phyloP scores from a whole-genome alignment of 2,888 invertebrate genomes.

The Pantelozetes paolii region DNA sequence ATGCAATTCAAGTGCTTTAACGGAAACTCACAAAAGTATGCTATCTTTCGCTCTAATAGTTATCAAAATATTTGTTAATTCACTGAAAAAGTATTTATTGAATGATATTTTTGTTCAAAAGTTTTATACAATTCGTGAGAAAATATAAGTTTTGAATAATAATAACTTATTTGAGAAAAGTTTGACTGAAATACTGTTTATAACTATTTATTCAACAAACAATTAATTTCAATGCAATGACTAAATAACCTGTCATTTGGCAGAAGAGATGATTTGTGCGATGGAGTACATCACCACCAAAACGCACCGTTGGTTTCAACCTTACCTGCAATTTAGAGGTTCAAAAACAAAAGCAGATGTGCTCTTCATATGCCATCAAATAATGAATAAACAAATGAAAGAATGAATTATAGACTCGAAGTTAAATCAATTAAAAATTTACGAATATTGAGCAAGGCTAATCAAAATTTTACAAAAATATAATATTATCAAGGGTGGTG shows the following conservation, averaged over 20 bases:
- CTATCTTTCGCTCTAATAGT: neutral
- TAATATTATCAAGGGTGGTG: no score
- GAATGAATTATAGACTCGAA: no score
- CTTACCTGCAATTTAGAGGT: neutral
- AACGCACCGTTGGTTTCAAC: neutral
- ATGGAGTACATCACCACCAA: neutral
- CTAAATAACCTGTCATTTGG: neutral
- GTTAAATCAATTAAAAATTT: no score
- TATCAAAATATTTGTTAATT: neutral
- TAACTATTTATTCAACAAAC: neutral
- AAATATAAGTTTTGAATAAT: neutral
- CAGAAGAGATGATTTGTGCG: neutral
- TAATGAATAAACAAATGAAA: no score
- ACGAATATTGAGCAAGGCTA: no score
- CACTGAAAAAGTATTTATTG: neutral
- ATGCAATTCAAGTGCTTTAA: slow-evolving; percentile 2
- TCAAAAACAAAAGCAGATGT: slow-evolving; percentile 4
- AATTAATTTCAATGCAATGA: slow-evolving; percentile 2
- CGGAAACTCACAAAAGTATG: neutral
- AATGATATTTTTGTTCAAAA: neutral
- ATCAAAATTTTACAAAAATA: no score
- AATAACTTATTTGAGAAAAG: neutral
- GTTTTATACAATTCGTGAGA: neutral
- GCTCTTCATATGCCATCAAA: neutral
- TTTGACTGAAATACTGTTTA: neutral